These are phyloP conservation scores for Candoia aspera DNA, from an alignment of 2,113 vertebrate species.

Conservation along the genomic window DNA sequence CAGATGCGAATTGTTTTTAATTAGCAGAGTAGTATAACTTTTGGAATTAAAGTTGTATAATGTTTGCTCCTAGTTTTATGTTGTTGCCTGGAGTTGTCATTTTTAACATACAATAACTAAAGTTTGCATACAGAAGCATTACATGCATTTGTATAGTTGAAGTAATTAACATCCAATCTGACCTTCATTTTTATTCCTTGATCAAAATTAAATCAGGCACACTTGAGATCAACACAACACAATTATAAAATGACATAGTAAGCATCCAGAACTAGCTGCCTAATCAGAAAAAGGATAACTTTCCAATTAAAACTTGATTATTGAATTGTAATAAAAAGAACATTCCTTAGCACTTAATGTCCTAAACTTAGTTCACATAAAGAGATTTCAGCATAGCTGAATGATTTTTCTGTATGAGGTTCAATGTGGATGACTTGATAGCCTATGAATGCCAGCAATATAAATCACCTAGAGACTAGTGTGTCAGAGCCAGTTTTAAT, in stretches of 20 bases:
- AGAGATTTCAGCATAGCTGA: neutral
- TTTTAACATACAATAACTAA: neutral
- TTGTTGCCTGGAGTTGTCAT: neutral
- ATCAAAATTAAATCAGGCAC: neutral
- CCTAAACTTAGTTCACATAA: neutral
- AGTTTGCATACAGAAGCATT: neutral
- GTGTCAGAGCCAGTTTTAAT: neutral
- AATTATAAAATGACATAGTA: neutral
- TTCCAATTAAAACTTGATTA: neutral
- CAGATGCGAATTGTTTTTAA: neutral
- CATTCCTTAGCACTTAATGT: neutral
- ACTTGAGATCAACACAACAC: neutral
- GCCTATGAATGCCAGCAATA: neutral
- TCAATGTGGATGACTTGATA: neutral
- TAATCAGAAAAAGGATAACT: slow-evolving; percentile 18
- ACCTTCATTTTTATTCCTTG: neutral
- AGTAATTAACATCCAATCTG: neutral
- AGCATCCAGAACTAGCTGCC: neutral
- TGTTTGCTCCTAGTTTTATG: neutral
- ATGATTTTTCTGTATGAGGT: too few relatives aligned
- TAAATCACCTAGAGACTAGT: neutral
- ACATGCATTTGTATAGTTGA: slow-evolving; percentile 21
- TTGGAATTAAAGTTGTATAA: neutral
- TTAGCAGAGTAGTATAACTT: neutral
- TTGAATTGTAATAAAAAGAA: neutral